phyloP scores from a whole-genome alignment of 2,113 vertebrate species.

The Lagopus leucura region DNA sequence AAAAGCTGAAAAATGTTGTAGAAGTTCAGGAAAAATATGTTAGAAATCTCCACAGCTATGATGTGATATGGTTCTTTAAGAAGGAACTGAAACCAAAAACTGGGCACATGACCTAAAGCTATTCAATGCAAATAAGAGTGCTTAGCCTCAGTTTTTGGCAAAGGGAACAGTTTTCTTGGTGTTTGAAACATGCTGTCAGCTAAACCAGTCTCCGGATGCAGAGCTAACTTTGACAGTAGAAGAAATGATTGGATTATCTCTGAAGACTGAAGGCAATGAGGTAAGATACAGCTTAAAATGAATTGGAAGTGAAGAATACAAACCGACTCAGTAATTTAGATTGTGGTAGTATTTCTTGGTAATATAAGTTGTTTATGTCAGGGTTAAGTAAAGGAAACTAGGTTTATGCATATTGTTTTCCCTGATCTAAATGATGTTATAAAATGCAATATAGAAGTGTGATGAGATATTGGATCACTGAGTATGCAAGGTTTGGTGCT shows the following conservation, averaged over 20 bases:
- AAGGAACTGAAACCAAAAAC: constrained; percentile 23
- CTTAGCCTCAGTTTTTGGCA: constrained; percentile 32
- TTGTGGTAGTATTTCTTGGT: neutral
- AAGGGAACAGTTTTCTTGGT: neutral
- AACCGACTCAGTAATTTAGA: neutral
- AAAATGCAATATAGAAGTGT: neutral
- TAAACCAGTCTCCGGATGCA: neutral
- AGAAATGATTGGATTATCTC: constrained; percentile 55
- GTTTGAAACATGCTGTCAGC: neutral
- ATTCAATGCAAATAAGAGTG: constrained; percentile 7
- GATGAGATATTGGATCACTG: neutral
- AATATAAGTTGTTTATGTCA: neutral
- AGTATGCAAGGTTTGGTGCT: neutral
- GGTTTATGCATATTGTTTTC: neutral
- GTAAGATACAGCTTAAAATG: constrained; percentile 36
- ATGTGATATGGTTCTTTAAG: neutral
- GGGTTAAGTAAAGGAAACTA: neutral
- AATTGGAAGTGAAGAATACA: constrained; percentile 13
- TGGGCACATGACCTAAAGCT: constrained; percentile 27
- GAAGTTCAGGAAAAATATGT: neutral
- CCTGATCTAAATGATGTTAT: neutral
- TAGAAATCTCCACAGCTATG: neutral
- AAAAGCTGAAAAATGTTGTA: neutral
- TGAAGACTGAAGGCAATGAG: constrained; percentile 61
- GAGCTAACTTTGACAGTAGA: constrained; percentile 38